A percentile compares a stretch with the other conserved stretches of the same genome.
These are phyloP conservation scores for Bambusicola thoracicus DNA, from an alignment of 2,113 vertebrate species.

Conservation along the genomic window DNA sequence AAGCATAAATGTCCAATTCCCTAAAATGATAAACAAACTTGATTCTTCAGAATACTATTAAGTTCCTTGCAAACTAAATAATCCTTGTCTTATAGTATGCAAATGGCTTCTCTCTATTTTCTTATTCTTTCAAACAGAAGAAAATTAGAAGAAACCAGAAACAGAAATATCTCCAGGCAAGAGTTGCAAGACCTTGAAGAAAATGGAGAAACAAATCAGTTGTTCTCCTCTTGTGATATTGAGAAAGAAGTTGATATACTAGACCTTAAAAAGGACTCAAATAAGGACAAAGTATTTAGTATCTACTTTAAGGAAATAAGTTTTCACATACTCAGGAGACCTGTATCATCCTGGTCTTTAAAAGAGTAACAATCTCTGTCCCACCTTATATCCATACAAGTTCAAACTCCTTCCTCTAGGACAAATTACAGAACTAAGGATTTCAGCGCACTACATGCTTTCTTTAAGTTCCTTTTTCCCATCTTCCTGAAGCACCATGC, in stretches of 20 bases:
- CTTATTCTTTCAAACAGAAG: background rate
- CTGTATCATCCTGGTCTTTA: background rate
- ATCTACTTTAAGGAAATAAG: background rate
- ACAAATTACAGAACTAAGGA: background rate
- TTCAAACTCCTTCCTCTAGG: background rate
- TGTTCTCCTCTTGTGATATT: background rate
- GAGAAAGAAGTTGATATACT: background rate
- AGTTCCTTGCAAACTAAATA: conserved; percentile 15
- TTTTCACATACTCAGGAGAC: background rate
- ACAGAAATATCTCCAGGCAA: background rate
- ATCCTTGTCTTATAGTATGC: conserved; percentile 27
- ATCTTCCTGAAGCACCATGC: background rate
- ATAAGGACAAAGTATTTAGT: background rate
- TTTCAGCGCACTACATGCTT: background rate
- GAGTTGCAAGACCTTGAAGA: background rate
- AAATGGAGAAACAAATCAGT: background rate
- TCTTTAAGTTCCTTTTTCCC: background rate
- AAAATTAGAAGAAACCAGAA: conserved; percentile 32
- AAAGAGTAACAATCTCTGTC: background rate
- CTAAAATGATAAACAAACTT: conserved; percentile 19
- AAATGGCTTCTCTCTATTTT: background rate
- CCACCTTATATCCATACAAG: background rate
- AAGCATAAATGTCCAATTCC: background rate
- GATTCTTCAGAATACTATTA: background rate
- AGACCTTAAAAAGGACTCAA: background rate